Evolutionary conservation across 2,888 invertebrate genomes (phyloP), one percentile per base, ranked within the genome.

Genomic region (Synanthedon myopaeformis): DNA sequence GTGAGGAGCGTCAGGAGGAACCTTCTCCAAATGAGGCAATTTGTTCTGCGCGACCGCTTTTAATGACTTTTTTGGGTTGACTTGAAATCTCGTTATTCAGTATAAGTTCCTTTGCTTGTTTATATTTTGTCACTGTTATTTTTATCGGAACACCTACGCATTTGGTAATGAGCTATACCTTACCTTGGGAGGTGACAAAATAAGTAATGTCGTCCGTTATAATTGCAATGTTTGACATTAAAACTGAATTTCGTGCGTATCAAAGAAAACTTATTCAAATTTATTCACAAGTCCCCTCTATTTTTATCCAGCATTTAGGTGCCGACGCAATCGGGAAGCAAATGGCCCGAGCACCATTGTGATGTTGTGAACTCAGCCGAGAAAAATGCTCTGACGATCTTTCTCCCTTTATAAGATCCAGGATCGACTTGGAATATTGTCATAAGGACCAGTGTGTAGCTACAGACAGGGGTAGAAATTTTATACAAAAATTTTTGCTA

Each of bases 301-400:
- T 76, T 76, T 77, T 76, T 73, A 69, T 71, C 59, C 67, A 62
- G 61, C 62, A 58, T 64, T 73, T 74, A 72, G 23, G 23, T 23
- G 23, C 77, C 61, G 63, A 65, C 66, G 64, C 59, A 65, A 68
- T 73, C 63, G 59, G 62, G 62, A 59, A 69, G 64, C 71, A 76
- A 85, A 86, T 86, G 84, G 79, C 61, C 76, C 66, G 82, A 66
- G 60, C 64, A 59, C 70, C 66, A 71, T 76, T 73, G 66, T 70
- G 65, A 69, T 42, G 49, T 45, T 65, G 78, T 73, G 69, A 76
- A 79, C 69, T 78, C 72, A 69, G 61, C 64, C 66, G 81, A 70
- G 70, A 79, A 68, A 74, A 72, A 82, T 76, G 75, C 56, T 59
- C 59, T 84, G 81, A 84, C 83, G 86, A 59, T 63, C 56, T 53